Conservation (phyloP, 2,888 invertebrate genomes). For the Nymphalis c-album region DNA sequence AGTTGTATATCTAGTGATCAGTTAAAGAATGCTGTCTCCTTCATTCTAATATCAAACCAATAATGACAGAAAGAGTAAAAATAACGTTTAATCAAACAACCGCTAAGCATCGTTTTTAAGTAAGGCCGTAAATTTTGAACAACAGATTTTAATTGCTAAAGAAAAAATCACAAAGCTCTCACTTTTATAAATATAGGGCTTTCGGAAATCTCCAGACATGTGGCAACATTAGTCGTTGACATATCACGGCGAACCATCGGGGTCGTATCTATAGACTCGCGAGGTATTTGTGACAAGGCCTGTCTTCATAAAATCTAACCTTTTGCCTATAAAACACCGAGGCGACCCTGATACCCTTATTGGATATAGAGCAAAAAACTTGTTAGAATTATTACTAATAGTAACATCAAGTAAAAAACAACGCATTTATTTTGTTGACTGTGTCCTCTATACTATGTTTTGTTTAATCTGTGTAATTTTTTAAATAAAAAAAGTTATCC, state of each 20-base stretch:
- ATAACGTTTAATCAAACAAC: no score
- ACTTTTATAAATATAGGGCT: constrained; percentile 20
- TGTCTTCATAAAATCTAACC: constrained; percentile 38
- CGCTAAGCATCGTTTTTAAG: no score
- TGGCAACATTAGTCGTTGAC: constrained; percentile 48
- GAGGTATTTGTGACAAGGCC: constrained; percentile 63
- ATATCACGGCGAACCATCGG: constrained; percentile 66
- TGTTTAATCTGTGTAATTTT: not conserved
- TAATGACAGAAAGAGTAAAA: no score
- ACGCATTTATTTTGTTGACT: no score
- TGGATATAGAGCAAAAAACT: constrained; percentile 20
- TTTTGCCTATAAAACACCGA: constrained; percentile 33
- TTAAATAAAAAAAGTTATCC: no score
- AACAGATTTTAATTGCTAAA: not conserved
- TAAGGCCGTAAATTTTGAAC: no score
- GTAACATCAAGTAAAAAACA: no score
- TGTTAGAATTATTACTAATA: no score
- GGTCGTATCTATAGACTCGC: constrained; percentile 50
- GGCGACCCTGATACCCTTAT: constrained; percentile 30
- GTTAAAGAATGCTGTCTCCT: no score
- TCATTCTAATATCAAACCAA: no score
- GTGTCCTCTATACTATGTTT: not conserved
- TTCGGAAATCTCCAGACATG: constrained; percentile 34
- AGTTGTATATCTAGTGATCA: no score
- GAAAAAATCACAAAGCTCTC: not conserved